Evolutionary conservation across 2,888 invertebrate species (phyloP).

Genomic region (Helleia helle): DNA sequence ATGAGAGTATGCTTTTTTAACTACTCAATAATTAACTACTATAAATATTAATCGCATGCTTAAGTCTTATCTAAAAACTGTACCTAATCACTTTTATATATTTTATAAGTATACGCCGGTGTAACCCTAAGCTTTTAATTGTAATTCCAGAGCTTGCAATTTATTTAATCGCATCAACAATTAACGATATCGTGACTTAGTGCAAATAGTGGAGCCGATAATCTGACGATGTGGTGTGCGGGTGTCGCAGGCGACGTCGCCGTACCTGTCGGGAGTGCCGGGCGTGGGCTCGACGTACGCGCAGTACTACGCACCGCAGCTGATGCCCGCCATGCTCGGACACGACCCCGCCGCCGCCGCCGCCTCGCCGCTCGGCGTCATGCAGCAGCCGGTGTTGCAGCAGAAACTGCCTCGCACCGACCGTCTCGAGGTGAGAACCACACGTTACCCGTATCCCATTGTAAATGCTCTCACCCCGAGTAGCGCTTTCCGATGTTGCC

Average conservation of each 20-base stretch:
- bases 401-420: slow-evolving; percentile 96
- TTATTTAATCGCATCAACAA: background rate
- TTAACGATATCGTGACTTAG: background rate
- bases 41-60: slow-evolving; percentile 49
- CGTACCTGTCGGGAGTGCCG: slow-evolving; percentile 93
- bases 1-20: slow-evolving; percentile 48
- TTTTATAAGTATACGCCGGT: background rate
- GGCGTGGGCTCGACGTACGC: slow-evolving; percentile 92
- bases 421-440: slow-evolving; percentile 91
- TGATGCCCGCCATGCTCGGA: slow-evolving; percentile 92
- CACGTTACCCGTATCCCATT: slow-evolving; percentile 37
- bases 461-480: slow-evolving; percentile 30
- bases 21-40: slow-evolving; percentile 42
- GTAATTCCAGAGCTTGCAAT: background rate
- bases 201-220: no score
- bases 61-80: slow-evolving; percentile 38
- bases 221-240: background rate
- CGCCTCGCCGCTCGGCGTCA: slow-evolving; percentile 88
- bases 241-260: slow-evolving; percentile 84
- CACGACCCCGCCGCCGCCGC: slow-evolving; percentile 86
- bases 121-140: background rate
- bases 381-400: slow-evolving; percentile 90
- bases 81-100: background rate
- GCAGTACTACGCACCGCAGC: slow-evolving; percentile 91
- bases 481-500: slow-evolving; percentile 55